These are phyloP conservation scores for Lasiommata megera DNA, from an alignment of 2,888 invertebrate species.

Conservation along the genomic window DNA sequence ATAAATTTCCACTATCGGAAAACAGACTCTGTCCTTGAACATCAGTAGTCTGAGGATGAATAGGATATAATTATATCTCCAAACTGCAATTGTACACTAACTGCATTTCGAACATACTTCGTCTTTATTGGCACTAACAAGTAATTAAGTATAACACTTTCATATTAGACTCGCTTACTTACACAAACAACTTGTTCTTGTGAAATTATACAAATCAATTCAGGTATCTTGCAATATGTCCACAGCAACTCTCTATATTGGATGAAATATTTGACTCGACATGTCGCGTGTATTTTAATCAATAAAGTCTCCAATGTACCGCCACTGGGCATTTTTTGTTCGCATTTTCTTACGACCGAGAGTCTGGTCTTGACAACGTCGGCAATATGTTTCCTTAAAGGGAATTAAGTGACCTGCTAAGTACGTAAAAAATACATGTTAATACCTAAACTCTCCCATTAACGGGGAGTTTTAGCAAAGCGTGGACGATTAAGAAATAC, in stretches of 20 bases:
- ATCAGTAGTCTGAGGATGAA: no score
- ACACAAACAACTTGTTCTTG: neutral
- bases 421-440: slow-evolving; percentile 48
- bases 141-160: slow-evolving; percentile 3
- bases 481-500: neutral
- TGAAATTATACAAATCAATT: slow-evolving; percentile 7
- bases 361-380: slow-evolving; percentile 26
- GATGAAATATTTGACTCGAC: slow-evolving; percentile 14
- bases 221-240: slow-evolving; percentile 1
- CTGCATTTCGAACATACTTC: no score
- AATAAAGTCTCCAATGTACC: slow-evolving; percentile 27
- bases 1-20: no score
- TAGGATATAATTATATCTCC: no score
- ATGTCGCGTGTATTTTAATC: slow-evolving; percentile 19
- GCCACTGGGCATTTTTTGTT: slow-evolving; percentile 35
- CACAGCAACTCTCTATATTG: slow-evolving; percentile 17
- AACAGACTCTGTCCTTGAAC: no score
- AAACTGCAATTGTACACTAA: no score
- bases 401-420: slow-evolving; percentile 43
- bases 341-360: slow-evolving; percentile 35
- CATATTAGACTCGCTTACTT: slow-evolving; percentile 2
- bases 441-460: slow-evolving; percentile 37
- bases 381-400: slow-evolving; percentile 43
- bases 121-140: neutral
- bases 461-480: neutral